These are phyloP conservation scores for Tuberolachnus salignus DNA, from an alignment of 2,888 invertebrate genomes.

Conservation along the genomic window DNA sequence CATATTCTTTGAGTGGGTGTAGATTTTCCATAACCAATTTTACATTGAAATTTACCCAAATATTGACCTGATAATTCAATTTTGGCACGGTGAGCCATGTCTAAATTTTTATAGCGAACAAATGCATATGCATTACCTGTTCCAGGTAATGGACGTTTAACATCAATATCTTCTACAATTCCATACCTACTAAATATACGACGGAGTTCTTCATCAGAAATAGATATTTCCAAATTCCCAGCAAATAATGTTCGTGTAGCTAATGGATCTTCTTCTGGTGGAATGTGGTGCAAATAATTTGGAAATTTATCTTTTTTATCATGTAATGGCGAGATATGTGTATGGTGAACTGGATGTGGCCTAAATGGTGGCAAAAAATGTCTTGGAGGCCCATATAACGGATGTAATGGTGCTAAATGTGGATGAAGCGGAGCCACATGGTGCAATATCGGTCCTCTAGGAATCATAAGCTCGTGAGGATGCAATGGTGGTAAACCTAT, in stretches of 20 bases:
- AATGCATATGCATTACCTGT: slow-evolving; percentile 98
- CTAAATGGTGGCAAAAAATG: slow-evolving; percentile 74
- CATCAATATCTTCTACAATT: slow-evolving; percentile 96
- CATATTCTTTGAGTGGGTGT: slow-evolving; percentile 96
- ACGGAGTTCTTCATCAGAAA: slow-evolving; percentile 91
- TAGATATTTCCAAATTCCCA: slow-evolving; percentile 97
- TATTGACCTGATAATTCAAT: slow-evolving; percentile 95
- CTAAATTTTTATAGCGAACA: slow-evolving; percentile 92
- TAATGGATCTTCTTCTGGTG: slow-evolving; percentile 94
- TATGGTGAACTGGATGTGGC: slow-evolving; percentile 65
- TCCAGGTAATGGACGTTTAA: slow-evolving; percentile 93
- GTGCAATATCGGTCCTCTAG: slow-evolving; percentile 67
- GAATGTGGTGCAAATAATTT: slow-evolving; percentile 92
- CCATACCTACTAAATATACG: slow-evolving; percentile 96
- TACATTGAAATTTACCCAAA: slow-evolving; percentile 97
- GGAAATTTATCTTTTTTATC: slow-evolving; percentile 96
- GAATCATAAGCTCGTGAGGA: slow-evolving; percentile 71
- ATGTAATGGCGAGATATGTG: slow-evolving; percentile 65
- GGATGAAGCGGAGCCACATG: slow-evolving; percentile 69
- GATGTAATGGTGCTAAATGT: slow-evolving; percentile 72
- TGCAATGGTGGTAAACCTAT: slow-evolving; percentile 72
- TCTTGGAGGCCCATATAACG: slow-evolving; percentile 71
- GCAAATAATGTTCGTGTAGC: slow-evolving; percentile 96
- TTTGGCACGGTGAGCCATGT: slow-evolving; percentile 94
- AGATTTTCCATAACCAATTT: slow-evolving; percentile 98